These are phyloP conservation scores for Rhopilema esculentum DNA, from an alignment of 30 jellyfish, hydroid and myxozoan species.

Conservation along the genomic window DNA sequence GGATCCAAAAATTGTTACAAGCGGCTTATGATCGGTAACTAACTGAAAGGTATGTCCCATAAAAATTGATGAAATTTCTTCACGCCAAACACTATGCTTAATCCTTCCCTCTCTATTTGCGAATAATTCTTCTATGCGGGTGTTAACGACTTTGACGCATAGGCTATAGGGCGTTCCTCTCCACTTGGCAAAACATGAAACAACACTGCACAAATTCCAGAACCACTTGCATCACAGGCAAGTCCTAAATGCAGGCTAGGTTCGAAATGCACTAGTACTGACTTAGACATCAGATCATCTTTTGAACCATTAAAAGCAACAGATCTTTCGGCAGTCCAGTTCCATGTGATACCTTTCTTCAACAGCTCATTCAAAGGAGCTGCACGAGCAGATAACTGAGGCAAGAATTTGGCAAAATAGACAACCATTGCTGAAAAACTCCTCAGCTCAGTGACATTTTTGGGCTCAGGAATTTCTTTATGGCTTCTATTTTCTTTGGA, in stretches of 20 bases:
- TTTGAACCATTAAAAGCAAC: conserved; percentile 58
- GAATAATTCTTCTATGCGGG: conserved; percentile 59
- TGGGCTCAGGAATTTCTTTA: conserved; percentile 56
- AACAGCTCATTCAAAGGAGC: conserved; percentile 69
- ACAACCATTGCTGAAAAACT: conserved; percentile 50
- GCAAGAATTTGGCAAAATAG: conserved; percentile 63
- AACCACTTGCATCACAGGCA: conserved; percentile 74
- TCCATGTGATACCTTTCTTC: conserved; percentile 63
- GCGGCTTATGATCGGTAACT: conserved; percentile 73
- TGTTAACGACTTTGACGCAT: conserved; percentile 68
- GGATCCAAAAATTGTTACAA: conserved; percentile 60
- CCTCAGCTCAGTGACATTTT: conserved; percentile 71
- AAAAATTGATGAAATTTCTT: conserved; percentile 70
- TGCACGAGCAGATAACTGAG: conserved; percentile 71
- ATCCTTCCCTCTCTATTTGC: conserved; percentile 72
- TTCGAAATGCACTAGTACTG: conserved; percentile 67
- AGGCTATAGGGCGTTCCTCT: conserved; percentile 67
- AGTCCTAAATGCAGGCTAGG: conserved; percentile 62
- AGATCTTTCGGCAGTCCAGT: conserved; percentile 49
- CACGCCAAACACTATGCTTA: conserved; percentile 69
- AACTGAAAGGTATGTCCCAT: conserved; percentile 56
- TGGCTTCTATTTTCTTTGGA: conserved; percentile 48
- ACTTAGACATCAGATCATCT: conserved; percentile 52
- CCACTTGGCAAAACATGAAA: conserved; percentile 58
- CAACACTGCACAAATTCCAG: conserved; percentile 73